These are phyloP conservation scores for Eristalinus sepulchralis DNA, from an alignment of 2,888 invertebrate genomes.

Conservation along the genomic window DNA sequence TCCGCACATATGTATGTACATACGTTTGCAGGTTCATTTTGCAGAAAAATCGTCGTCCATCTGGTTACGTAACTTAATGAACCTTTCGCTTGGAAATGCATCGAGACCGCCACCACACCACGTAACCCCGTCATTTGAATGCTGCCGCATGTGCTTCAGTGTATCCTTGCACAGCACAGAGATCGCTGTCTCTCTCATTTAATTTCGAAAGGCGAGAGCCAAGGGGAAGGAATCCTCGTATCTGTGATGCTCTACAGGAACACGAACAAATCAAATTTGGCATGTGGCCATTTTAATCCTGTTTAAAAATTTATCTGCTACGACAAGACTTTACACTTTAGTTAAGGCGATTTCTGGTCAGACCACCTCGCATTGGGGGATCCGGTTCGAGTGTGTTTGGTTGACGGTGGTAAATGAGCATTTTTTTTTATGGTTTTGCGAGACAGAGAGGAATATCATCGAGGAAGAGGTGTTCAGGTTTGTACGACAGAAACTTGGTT, in stretches of 20 bases:
- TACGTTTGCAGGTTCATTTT: slow-evolving; percentile 15
- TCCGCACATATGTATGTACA: background rate
- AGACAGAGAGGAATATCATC: background rate
- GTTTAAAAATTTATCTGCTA: slow-evolving; percentile 48
- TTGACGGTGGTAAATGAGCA: background rate
- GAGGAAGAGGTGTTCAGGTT: background rate
- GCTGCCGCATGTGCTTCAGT: background rate
- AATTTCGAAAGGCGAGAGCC: background rate
- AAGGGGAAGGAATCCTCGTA: background rate
- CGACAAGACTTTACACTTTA: slow-evolving; percentile 60
- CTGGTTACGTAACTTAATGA: slow-evolving; percentile 64
- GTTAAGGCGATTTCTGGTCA: slow-evolving; percentile 50
- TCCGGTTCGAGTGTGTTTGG: background rate
- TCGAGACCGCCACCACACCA: slow-evolving; percentile 20
- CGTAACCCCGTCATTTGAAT: slow-evolving; percentile 54
- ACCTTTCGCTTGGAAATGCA: slow-evolving; percentile 42
- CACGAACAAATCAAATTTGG: slow-evolving; percentile 64
- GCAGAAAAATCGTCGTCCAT: slow-evolving; percentile 48
- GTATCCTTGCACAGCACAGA: background rate
- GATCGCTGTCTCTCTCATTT: background rate
- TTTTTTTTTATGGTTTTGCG: background rate
- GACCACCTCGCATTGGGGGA: background rate
- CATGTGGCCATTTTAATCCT: slow-evolving; percentile 66
- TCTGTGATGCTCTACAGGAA: slow-evolving; percentile 15
- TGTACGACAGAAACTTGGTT: too few species aligned